phyloP scores from a whole-genome alignment of 1,140 invertebrate genomes.

The Drosophila sturtevanti region DNA sequence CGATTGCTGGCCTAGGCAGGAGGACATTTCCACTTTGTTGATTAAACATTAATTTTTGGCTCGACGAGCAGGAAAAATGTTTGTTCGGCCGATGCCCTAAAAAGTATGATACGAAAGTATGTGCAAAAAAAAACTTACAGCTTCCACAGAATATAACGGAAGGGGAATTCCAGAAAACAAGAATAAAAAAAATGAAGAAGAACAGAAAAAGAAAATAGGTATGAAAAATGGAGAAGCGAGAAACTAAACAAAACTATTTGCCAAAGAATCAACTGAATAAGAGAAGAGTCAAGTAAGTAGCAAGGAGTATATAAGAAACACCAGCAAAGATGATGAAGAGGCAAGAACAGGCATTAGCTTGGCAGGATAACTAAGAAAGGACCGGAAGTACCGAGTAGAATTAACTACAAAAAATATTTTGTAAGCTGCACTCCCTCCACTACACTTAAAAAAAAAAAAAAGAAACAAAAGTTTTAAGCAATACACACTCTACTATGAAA shows the following conservation, averaged over 20 bases:
- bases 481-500: no score
- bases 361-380: background rate
- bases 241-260: constrained; percentile 1
- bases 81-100: background rate
- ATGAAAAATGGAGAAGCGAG: constrained; percentile 6
- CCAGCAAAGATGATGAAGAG: background rate
- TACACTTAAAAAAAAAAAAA: background rate
- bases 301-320: background rate
- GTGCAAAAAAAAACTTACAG: constrained; percentile 40
- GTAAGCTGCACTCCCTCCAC: background rate
- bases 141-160: constrained; percentile 41
- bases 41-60: constrained; percentile 69
- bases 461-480: background rate
- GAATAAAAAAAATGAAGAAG: background rate
- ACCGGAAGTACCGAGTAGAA: background rate
- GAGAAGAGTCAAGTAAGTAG: background rate
- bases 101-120: constrained; percentile 49
- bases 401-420: constrained; percentile 1
- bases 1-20: background rate
- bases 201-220: background rate
- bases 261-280: background rate
- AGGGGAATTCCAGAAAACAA: constrained; percentile 13
- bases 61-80: constrained; percentile 7
- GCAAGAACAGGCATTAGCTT: background rate
- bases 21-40: constrained; percentile 50